These are phyloP conservation scores for Anticlea derivata DNA, from an alignment of 2,888 invertebrate genomes.

Conservation along the genomic window DNA sequence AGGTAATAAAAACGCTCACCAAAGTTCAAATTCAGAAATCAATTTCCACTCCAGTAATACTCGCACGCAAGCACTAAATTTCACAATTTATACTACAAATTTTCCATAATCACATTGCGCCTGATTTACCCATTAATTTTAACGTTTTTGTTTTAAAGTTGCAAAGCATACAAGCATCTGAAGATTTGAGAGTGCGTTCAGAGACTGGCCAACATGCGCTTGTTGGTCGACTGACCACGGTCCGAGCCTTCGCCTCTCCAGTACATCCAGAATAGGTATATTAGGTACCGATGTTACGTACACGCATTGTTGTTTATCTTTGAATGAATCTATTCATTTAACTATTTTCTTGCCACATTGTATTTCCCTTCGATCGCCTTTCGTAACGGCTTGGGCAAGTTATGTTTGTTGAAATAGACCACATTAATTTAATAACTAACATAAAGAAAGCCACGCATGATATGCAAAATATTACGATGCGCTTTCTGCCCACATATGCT, in stretches of 20 bases:
- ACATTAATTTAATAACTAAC: not conserved
- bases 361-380: slow-evolving; percentile 33
- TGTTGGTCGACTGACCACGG: slow-evolving; percentile 66
- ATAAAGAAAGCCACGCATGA: slow-evolving; percentile 10
- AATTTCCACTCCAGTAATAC: not conserved
- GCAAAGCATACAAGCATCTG: slow-evolving; percentile 39
- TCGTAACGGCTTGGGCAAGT: slow-evolving; percentile 23
- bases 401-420: slow-evolving; percentile 1
- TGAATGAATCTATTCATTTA: slow-evolving; percentile 62
- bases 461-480: slow-evolving; percentile 10
- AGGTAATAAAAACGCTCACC: not conserved
- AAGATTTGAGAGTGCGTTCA: slow-evolving; percentile 46
- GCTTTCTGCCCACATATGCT: slow-evolving; percentile 16
- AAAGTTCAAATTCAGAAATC: not conserved
- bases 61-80: not conserved
- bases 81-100: not conserved
- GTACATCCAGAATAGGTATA: slow-evolving; percentile 26
- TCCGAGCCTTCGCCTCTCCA: slow-evolving; percentile 35
- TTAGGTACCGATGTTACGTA: slow-evolving; percentile 58
- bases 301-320: slow-evolving; percentile 75
- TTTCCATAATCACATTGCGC: slow-evolving; percentile 9
- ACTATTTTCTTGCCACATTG: slow-evolving; percentile 37
- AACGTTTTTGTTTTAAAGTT: slow-evolving; percentile 10
- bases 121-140: too few relatives aligned
- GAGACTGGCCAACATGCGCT: slow-evolving; percentile 61